Conservation (phyloP, 2,797 vertebrate genomes). For the Pseudochromis fuscus region DNA sequence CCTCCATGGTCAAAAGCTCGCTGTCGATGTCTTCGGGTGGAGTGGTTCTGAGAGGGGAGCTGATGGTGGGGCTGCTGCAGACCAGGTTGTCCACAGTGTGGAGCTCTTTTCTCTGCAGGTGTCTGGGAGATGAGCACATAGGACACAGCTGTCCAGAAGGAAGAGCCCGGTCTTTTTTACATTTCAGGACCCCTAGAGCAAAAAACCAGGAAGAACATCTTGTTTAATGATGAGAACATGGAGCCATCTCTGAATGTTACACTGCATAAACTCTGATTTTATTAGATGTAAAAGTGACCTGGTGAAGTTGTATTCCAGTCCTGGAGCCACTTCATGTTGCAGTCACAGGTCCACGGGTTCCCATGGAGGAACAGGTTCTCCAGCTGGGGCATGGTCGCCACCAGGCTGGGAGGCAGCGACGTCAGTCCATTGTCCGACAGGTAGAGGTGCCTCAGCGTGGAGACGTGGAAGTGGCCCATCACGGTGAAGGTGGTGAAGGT, state of each 20-base stretch:
- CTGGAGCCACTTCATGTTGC: conserved; percentile 87
- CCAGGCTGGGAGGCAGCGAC: conserved; percentile 79
- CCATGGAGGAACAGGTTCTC: conserved; percentile 93
- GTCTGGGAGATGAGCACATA: conserved; percentile 85
- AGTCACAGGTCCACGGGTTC: conserved; percentile 95
- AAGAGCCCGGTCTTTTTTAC: conserved; percentile 91
- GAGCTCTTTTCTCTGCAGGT: conserved; percentile 82
- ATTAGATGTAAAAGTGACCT: conserved; percentile 78
- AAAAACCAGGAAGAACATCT: not conserved
- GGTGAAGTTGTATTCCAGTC: conserved; percentile 84
- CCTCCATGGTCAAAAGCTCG: conserved; percentile 65
- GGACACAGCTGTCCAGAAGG: conserved; percentile 90
- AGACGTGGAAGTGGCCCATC: conserved; percentile 87
- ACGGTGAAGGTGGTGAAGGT: conserved; percentile 91
- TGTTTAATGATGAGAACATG: not conserved
- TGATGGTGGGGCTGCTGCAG: conserved; percentile 87
- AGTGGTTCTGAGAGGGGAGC: conserved; percentile 71
- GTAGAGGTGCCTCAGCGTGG: conserved; percentile 92
- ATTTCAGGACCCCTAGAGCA: conserved; percentile 89
- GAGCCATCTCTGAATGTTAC: not conserved
- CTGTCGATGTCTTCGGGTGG: conserved; percentile 62
- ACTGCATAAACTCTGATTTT: not conserved
- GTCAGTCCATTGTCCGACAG: conserved; percentile 90
- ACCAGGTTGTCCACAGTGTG: conserved; percentile 77
- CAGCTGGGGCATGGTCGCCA: conserved; percentile 86